A percentile compares a stretch with the other conserved stretches of the same genome.
phyloP scores from a whole-genome alignment of 1,140 invertebrate genomes.

The Sesamia nonagrioides region DNA sequence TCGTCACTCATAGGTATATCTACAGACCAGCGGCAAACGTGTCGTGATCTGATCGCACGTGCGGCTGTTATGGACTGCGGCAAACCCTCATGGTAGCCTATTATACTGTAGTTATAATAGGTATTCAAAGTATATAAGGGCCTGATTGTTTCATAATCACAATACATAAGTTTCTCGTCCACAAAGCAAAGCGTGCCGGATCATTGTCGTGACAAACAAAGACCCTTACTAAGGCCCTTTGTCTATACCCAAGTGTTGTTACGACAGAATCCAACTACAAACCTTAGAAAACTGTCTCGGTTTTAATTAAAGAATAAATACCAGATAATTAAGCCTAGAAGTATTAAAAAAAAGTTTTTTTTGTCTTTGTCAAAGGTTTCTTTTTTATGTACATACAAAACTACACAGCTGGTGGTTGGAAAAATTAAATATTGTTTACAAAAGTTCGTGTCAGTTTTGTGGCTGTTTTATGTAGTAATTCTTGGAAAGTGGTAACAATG shows the following conservation, averaged over 20 bases:
- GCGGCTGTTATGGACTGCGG: too few relatives aligned
- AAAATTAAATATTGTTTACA: too few relatives aligned
- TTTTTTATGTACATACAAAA: background rate
- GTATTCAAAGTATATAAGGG: too few relatives aligned
- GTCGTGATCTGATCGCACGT: too few relatives aligned
- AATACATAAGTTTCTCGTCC: too few relatives aligned
- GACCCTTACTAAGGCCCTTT: constrained; percentile 35
- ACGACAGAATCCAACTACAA: constrained; percentile 19
- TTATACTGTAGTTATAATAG: too few relatives aligned
- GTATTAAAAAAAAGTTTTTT: constrained; percentile 9
- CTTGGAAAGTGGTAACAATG: background rate
- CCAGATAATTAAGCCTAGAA: too few relatives aligned
- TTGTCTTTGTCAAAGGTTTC: background rate
- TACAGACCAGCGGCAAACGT: too few relatives aligned
- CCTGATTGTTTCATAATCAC: too few relatives aligned
- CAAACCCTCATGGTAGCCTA: too few relatives aligned
- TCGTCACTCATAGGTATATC: too few relatives aligned
- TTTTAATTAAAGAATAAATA: constrained; percentile 41
- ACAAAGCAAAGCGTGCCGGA: constrained; percentile 17
- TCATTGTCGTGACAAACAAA: constrained; percentile 46
- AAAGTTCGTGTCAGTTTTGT: background rate
- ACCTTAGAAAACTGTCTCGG: constrained; percentile 2
- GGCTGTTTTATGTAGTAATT: background rate
- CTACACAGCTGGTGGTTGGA: too few relatives aligned
- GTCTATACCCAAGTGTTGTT: background rate